Base-by-base conservation (phyloP, 1,140 invertebrate genomes). In the Gryon sp. region DNA sequence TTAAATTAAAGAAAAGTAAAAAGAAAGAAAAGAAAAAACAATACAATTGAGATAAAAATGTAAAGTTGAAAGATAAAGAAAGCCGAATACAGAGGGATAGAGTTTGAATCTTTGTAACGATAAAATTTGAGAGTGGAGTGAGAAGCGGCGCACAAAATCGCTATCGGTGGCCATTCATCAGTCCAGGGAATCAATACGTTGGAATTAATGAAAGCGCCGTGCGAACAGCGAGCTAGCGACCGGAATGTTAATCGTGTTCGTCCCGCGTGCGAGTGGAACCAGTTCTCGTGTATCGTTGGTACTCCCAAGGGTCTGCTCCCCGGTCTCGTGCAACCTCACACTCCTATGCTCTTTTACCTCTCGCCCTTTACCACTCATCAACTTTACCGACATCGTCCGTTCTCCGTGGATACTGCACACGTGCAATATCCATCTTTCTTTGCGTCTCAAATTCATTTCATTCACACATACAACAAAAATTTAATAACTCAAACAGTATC, bases 161-260 rank as follows among this genome's bases (percentile, higher is more conserved):
- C 84, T 89, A 88, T 89, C 87, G 87, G 85, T 83, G 85, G 86
- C 88, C 88, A 89, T 88, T 89, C 87, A 89, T 89, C 88, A 89
- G 88, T 88, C 87, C 80, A 57, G 78, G 84, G 87, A 89, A 89
- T 89, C 88, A 88, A 89, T 89, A 89, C 88, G 86, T 85, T 87
- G 87, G 87, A 89, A 89, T 89, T 89, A 89, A 89, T 89, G 88
- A 89, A 89, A 89, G 86, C 87, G 85, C 86, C 86, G 86, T 86
- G 87, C 84, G 88, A 89, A 89, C 87, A 88, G 86, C 87, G 84
- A 86, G 86, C 87, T 84, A 88, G 83, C 85, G 87, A 82, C 80
- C 86, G 87, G 88, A 88, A 89, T 89, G 87, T 88, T 89, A 89
- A 89, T 89, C 88, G 87, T 84, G 88, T 86, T 88, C 83, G 86